Percentiles rank a stretch among this genome's conserved stretches.
Conservation (phyloP, 2,113 vertebrate species). For the Phocoena sinus region DNA sequence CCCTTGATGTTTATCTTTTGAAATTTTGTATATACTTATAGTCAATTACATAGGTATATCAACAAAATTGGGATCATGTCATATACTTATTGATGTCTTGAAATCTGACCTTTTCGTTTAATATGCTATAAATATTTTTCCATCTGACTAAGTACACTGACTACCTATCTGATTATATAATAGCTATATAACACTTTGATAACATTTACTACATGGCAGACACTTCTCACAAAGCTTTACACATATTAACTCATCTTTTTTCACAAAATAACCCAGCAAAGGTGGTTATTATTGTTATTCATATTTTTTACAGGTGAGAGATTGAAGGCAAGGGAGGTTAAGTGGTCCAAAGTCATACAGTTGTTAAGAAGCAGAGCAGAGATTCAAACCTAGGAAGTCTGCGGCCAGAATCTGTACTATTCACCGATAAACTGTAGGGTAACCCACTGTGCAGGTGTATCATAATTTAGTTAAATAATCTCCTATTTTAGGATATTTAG, state of each 20-base stretch:
- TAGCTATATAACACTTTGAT: background rate
- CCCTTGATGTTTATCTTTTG: background rate
- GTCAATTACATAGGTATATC: background rate
- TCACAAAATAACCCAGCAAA: background rate
- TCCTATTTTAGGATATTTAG: slow-evolving; percentile 13
- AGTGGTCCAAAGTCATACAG: background rate
- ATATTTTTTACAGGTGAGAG: background rate
- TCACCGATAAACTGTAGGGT: background rate
- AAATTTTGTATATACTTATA: background rate
- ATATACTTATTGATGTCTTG: background rate
- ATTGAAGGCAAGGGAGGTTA: background rate
- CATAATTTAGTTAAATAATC: background rate
- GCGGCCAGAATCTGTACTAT: background rate
- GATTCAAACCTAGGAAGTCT: background rate
- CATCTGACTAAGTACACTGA: background rate
- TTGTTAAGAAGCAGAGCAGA: background rate
- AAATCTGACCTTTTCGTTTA: background rate
- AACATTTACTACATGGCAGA: background rate
- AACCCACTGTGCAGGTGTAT: background rate
- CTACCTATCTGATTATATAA: background rate
- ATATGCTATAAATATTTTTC: background rate
- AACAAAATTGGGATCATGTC: background rate
- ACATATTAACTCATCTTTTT: slow-evolving; percentile 1
- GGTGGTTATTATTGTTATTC: background rate
- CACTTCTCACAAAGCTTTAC: background rate